Percentiles rank a stretch among this genome's conserved stretches.
These are phyloP conservation scores for Illadopsis cleaveri DNA, from an alignment of 2,113 vertebrate genomes.

Conservation along the genomic window DNA sequence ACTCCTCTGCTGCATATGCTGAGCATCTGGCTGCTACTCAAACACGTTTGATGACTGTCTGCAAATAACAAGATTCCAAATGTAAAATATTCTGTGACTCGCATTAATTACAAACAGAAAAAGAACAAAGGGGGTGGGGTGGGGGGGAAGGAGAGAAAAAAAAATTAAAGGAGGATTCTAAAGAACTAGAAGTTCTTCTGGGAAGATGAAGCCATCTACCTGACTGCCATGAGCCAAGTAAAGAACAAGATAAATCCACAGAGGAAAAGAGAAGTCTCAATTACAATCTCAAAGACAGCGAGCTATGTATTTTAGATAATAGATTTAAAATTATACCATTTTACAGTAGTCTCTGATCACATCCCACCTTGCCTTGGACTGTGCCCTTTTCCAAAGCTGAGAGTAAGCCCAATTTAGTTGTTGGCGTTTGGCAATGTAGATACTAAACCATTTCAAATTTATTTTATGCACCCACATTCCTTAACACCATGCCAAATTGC, in stretches of 20 bases:
- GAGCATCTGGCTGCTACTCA: conserved; percentile 47
- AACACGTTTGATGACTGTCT: conserved; percentile 26
- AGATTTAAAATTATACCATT: neutral
- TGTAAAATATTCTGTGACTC: conserved; percentile 28
- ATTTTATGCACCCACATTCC: neutral
- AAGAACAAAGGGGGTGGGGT: neutral
- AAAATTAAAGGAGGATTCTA: neutral
- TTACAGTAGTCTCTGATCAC: neutral
- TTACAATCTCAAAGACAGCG: neutral
- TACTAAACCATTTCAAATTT: neutral
- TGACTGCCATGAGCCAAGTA: neutral
- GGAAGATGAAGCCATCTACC: neutral
- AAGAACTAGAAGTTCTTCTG: conserved; percentile 5
- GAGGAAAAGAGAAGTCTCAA: neutral
- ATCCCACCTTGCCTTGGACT: neutral
- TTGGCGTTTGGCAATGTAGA: neutral
- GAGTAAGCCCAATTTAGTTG: neutral
- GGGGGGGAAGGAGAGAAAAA: accelerated
- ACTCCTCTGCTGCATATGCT: conserved; percentile 40
- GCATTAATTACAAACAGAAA: neutral
- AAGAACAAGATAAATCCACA: neutral
- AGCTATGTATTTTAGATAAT: neutral
- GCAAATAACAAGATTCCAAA: conserved; percentile 21
- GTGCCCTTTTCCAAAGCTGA: neutral
- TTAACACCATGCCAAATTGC: neutral